Base-by-base conservation (phyloP, 2,113 vertebrate species). In the Limanda limanda region DNA sequence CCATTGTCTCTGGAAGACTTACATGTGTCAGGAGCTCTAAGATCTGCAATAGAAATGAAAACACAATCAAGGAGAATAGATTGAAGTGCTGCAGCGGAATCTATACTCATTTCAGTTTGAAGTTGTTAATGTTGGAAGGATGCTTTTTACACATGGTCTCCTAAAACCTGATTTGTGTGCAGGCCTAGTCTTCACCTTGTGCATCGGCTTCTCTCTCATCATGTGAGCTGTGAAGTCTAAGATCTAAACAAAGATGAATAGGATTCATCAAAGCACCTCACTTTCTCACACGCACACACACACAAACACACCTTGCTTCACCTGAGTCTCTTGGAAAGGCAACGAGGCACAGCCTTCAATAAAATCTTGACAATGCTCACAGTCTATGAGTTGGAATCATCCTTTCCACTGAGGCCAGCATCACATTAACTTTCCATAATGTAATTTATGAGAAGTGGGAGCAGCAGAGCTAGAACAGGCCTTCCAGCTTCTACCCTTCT, bases 201-300 rank as follows among this genome's bases (percentile, higher is more conserved):
- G 35, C 51, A 35, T 76, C 66, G 51, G 52, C 65, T 37, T 45
- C 57, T 66, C 25, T 57, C 63, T 71, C 35, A 31, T 31, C 21
- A 14, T 11, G 1, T 70, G 52, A 55, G 60, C 79, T 75, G 70
- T 70, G 24, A 76, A 70, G 64, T 37, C 35, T 37, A 37, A 37
- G 35, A 75, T 31, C 68, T 61, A 45, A 77, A 74, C 62, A 78
- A 68, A 77, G 69, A 82, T 88, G 75, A 69, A 51, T 76, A 31
- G 69, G 17, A 52, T 55, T 81, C 68, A 87, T 88, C 76, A 83
- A 83, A 81, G 82, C 37, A 63, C 13, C 42, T 15, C 42, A 66
- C 61, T 48, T 61, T 52, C 85, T 56, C 62, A 64, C 68, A 24
- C 76, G 57, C 51, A 62, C 57, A 60, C 31, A 31, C 6, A 31